These are phyloP conservation scores for Neodiprion lecontei DNA, from an alignment of 1,140 invertebrate species.

Conservation along the genomic window DNA sequence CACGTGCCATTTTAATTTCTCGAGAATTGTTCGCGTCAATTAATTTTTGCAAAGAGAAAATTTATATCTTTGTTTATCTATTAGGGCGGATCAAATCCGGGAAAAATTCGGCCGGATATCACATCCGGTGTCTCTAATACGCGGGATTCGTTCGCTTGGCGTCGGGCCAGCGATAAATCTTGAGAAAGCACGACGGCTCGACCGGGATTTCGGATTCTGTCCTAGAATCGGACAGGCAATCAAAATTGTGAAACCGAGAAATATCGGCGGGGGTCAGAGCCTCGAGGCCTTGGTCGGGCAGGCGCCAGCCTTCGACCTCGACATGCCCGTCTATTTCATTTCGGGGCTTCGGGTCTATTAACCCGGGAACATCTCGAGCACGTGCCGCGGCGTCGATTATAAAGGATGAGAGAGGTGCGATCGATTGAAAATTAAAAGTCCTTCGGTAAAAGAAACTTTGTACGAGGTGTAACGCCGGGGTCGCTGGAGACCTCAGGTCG, in stretches of 20 bases:
- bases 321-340: neutral
- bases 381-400: neutral
- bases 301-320: constrained; percentile 2
- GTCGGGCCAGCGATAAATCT: neutral
- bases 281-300: neutral
- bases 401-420: neutral
- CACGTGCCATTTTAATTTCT: too few relatives aligned
- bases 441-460: neutral
- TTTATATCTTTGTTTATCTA: too few relatives aligned
- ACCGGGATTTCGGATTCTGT: neutral
- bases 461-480: too few relatives aligned
- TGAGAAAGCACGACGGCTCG: neutral
- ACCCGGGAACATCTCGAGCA: too few relatives aligned
- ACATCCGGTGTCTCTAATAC: too few relatives aligned
- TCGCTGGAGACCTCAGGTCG: too few relatives aligned
- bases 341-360: too few relatives aligned
- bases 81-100: too few relatives aligned
- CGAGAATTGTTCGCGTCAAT: too few relatives aligned
- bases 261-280: neutral
- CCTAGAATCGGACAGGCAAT: constrained; percentile 1
- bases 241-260: constrained; percentile 7
- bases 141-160: neutral
- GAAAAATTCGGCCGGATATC: too few relatives aligned
- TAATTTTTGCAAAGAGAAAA: too few relatives aligned
- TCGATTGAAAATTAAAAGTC: neutral